phyloP scores from a whole-genome alignment of 53 echinoderm and acorn worm species.

The Echinarachnius parma region DNA sequence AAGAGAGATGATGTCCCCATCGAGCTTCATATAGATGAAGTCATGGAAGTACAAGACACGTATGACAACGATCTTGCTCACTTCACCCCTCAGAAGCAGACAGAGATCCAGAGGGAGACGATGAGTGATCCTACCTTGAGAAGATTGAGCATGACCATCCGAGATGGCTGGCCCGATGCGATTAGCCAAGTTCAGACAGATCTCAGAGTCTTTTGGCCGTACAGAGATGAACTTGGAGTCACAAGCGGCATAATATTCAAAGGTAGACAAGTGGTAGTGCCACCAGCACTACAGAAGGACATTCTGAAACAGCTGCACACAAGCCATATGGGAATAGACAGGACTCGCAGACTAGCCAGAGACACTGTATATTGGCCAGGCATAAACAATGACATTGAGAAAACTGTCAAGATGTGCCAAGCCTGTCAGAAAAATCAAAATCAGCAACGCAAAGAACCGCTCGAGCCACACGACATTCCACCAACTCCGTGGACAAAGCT shows the following conservation, averaged over 20 bases:
- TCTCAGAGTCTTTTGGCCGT: slow-evolving; percentile 42
- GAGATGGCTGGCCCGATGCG: slow-evolving; percentile 30
- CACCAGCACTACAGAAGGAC: slow-evolving; percentile 12
- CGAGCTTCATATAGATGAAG: slow-evolving; percentile 19
- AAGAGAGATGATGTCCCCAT: slow-evolving; percentile 10
- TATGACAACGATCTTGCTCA: slow-evolving; percentile 33
- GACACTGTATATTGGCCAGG: slow-evolving; percentile 51
- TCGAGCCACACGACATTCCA: slow-evolving; percentile 34
- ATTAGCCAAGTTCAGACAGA: slow-evolving; percentile 38
- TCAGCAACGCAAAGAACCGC: slow-evolving; percentile 28
- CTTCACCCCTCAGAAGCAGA: slow-evolving; percentile 41
- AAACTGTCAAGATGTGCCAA: slow-evolving; percentile 35
- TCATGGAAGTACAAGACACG: neutral
- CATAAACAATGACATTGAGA: slow-evolving; percentile 33
- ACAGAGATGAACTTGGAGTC: slow-evolving; percentile 49
- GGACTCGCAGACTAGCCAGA: slow-evolving; percentile 37
- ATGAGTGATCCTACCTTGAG: slow-evolving; percentile 38
- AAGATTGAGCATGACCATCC: slow-evolving; percentile 1
- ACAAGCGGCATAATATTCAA: slow-evolving; percentile 44
- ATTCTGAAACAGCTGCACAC: slow-evolving; percentile 38
- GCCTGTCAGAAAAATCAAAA: slow-evolving; percentile 34
- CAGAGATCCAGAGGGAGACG: slow-evolving; percentile 36
- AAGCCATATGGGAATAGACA: slow-evolving; percentile 46
- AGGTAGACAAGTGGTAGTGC: slow-evolving; percentile 45
- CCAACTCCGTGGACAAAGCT: slow-evolving; percentile 44